Base-by-base conservation (phyloP, 2,113 vertebrate species). In the Gymnogyps californianus region DNA sequence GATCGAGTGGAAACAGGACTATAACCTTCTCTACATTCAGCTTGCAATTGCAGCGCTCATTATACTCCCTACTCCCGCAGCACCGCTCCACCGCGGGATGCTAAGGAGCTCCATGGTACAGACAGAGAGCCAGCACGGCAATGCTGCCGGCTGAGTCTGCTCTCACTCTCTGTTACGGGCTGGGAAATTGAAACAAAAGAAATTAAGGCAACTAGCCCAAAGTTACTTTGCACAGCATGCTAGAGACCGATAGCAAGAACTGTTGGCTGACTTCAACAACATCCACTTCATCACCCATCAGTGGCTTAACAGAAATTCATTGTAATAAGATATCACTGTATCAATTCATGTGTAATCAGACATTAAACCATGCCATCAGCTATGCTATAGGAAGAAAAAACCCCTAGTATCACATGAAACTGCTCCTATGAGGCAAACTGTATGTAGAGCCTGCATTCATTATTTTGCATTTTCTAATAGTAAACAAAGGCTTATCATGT, bases 21-120 rank as follows among this genome's bases (percentile, higher is more conserved):
- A 9, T 5, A 51, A 17, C 55, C 69, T 28, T 24, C 31, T 26
- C 55, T 38, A 38, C 13, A 4, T 6, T 54, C 31, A 31, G 40
- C 46, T 9, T 38, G 44, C 29, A 72, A 64, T 7, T 18, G 42
- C n/a, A 89, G 36, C 4, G 7, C 59, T 55, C 13, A 0, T 29
- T 4, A 20, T 0, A 20, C 25, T 32, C 70, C 40, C 90, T n/a
- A 3, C 29, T 58, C 26, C 80, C 2, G 6, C 6, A 8, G 59
- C 77, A 44, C 72, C 6, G 20, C 54, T 69, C 55, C 69, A 11
- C 9, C 3, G 66, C 5, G 9, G 89, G 83, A 90, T 38, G 31
- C 40, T 6, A 1, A 1, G 26, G 38, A 80, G 65, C 59, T 28
- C 44, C 18, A 13, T 1, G 1, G 58, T 17, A 38, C 1, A 29